Conservation (phyloP, 2,888 invertebrate genomes). For the Tiphia femorata region DNA sequence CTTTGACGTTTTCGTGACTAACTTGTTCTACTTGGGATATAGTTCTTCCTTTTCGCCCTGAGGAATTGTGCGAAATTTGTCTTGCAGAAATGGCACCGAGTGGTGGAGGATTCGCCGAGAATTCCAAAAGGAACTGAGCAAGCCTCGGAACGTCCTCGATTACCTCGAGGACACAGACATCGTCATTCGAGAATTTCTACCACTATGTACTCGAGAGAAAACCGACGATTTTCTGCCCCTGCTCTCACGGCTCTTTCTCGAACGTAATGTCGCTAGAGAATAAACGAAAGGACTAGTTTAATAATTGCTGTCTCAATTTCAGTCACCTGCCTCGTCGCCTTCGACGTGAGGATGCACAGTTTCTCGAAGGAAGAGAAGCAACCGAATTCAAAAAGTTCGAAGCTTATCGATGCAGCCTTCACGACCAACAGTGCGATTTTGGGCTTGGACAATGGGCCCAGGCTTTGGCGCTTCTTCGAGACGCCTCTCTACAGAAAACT, state of each 20-base stretch:
- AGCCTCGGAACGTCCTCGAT: slow-evolving; percentile 77
- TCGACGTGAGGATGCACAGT: slow-evolving; percentile 78
- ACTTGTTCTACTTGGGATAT: background rate
- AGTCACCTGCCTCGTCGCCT: slow-evolving; percentile 82
- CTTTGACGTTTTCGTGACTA: background rate
- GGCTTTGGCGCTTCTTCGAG: slow-evolving; percentile 79
- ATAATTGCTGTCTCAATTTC: slow-evolving; percentile 54
- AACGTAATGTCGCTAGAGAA: slow-evolving; percentile 75
- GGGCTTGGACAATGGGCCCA: slow-evolving; percentile 78
- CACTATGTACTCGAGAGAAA: slow-evolving; percentile 67
- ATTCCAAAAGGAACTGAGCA: slow-evolving; percentile 84
- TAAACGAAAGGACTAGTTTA: background rate
- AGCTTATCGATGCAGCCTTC: slow-evolving; percentile 80
- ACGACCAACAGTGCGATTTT: slow-evolving; percentile 80
- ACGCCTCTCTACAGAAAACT: slow-evolving; percentile 82
- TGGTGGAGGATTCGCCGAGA: slow-evolving; percentile 86
- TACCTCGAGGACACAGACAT: slow-evolving; percentile 77
- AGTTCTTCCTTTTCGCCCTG: too few relatives aligned
- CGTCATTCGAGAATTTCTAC: slow-evolving; percentile 77
- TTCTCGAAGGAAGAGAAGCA: slow-evolving; percentile 75
- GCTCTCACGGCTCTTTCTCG: slow-evolving; percentile 81
- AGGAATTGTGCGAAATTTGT: too few relatives aligned
- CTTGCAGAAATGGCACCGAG: slow-evolving; percentile 82
- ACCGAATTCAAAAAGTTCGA: slow-evolving; percentile 75
- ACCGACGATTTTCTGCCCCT: slow-evolving; percentile 77